These are phyloP conservation scores for Hypanus sabinus DNA, from an alignment of 2,113 vertebrate species.

Conservation along the genomic window DNA sequence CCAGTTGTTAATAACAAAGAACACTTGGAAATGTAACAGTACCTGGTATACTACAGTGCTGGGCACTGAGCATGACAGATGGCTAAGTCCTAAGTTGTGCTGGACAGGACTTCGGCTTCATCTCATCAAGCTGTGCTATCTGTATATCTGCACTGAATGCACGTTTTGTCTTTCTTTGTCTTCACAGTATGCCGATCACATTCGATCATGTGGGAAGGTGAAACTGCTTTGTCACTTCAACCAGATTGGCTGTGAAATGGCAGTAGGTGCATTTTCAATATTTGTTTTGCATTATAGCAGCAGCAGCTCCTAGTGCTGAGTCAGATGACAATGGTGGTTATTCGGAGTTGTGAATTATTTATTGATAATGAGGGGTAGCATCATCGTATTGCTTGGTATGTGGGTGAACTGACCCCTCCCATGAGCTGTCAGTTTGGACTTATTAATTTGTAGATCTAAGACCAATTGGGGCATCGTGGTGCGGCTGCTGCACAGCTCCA, in stretches of 20 bases:
- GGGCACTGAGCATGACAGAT: too few species aligned
- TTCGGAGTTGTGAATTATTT: not conserved
- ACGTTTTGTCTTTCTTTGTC: not conserved
- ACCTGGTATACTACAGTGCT: too few species aligned
- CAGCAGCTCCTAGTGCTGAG: not conserved
- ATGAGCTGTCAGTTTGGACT: not conserved
- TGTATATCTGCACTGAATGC: not conserved
- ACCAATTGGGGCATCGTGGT: too few species aligned
- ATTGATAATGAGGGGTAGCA: not conserved
- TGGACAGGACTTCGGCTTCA: not conserved
- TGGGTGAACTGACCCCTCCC: not conserved
- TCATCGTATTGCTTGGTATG: not conserved
- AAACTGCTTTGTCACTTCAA: constrained; percentile 69
- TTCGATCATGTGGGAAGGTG: constrained; percentile 64
- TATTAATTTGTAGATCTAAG: too few species aligned
- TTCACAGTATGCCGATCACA: constrained; percentile 72
- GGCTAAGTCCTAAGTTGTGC: not conserved
- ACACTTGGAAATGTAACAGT: too few species aligned
- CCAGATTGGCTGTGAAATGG: constrained; percentile 65
- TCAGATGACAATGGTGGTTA: not conserved
- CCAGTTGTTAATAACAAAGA: not conserved
- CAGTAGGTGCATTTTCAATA: constrained; percentile 50
- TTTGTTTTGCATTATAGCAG: not conserved
- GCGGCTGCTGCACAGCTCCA: too few species aligned
- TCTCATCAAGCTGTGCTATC: not conserved